Evolutionary conservation across 2,797 vertebrate genomes (phyloP).

Genomic region (Tapirus indicus): DNA sequence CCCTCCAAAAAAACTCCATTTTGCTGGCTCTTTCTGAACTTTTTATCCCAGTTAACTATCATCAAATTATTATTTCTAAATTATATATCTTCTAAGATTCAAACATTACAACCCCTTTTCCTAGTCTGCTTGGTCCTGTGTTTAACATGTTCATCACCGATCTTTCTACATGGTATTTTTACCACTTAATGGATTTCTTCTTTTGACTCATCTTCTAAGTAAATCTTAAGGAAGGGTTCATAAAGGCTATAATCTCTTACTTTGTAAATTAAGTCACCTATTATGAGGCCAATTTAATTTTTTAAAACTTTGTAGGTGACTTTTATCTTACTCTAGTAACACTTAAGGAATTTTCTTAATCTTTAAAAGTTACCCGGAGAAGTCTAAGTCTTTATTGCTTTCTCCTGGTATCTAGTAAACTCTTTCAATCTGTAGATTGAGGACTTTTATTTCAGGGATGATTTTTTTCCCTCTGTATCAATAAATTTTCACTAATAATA

Average conservation of each 20-base stretch:
- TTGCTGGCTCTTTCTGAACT: neutral
- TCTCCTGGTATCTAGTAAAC: neutral
- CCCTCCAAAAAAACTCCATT: neutral
- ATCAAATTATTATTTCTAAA: neutral
- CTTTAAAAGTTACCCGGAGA: neutral
- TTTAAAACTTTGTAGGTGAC: neutral
- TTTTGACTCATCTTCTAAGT: neutral
- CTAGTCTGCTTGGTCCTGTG: neutral
- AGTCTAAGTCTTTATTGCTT: neutral
- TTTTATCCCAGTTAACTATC: neutral
- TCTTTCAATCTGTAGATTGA: neutral
- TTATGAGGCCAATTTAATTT: neutral
- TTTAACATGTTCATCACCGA: neutral
- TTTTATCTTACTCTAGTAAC: neutral
- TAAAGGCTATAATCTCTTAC: neutral
- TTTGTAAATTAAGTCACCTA: neutral
- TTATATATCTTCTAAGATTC: neutral
- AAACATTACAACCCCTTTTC: neutral
- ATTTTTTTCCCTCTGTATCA: neutral
- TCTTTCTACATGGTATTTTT: neutral
- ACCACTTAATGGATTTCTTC: neutral
- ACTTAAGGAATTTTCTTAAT: neutral
- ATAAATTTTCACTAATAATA: neutral
- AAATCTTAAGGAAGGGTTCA: neutral
- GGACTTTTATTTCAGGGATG: neutral